A percentile compares a stretch with the other conserved stretches of the same genome.
Conservation (phyloP, 2,888 invertebrate genomes). For the Drosophila melanosoma region DNA sequence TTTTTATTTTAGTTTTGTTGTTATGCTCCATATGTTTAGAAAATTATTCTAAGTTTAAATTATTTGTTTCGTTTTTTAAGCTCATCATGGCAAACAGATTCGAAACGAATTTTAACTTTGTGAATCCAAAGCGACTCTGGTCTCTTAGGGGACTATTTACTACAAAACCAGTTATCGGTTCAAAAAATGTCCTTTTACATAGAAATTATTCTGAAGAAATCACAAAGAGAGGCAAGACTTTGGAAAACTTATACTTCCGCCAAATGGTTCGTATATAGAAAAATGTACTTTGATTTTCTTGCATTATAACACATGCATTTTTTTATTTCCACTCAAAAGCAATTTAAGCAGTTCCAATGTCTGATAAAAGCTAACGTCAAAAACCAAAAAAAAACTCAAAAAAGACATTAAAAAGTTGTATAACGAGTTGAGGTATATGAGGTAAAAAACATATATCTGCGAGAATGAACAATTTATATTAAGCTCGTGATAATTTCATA, state of each 20-base stretch:
- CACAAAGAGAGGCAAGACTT: conserved; percentile 42
- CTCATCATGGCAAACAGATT: neutral
- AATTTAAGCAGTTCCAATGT: conserved; percentile 11
- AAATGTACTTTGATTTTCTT: neutral
- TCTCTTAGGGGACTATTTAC: neutral
- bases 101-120: neutral
- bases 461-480: neutral
- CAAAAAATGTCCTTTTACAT: neutral
- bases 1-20: neutral
- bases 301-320: neutral
- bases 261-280: conserved; percentile 45
- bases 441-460: neutral
- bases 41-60: neutral
- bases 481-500: neutral
- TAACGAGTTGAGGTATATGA: neutral
- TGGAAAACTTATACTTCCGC: conserved; percentile 51
- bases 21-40: neutral
- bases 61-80: neutral
- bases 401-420: neutral
- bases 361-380: neutral
- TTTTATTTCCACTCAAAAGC: neutral
- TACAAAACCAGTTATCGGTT: neutral
- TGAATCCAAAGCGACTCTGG: neutral
- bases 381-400: neutral
- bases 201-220: conserved; percentile 14